Base-by-base conservation (phyloP, 2,888 invertebrate species). In the Synanthedon andrenaeformis region DNA sequence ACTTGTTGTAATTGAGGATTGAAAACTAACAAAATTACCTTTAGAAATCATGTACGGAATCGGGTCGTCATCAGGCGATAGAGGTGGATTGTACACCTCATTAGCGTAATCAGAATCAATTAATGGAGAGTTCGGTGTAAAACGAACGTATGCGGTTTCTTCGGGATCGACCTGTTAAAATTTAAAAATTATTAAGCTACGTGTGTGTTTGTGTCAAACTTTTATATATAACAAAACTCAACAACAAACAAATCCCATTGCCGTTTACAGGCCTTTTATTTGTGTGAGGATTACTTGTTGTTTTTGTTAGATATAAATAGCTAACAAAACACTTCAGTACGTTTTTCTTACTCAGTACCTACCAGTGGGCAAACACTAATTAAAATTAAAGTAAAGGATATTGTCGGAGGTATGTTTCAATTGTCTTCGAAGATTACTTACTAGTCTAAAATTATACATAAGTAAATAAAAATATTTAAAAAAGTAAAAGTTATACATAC, bases 121-220 rank as follows among this genome's bases (percentile, higher is more conserved):
- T 54, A 88, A 79, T 57, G 90, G 91, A 13, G 82, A 78, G 53
- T 90, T 89, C 12, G 96, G 96, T 6, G 91, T 92, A 66, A 94
- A 96, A 60, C 93, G 92, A 35, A 96, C 93, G 63, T 92, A 92
- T 41, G 96, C 95, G 68, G 94, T 86, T 67, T 93, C 91, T 60
- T 91, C 90, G 13, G 92, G 90, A 64, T 92, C 92, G 53, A 90
- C 76, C 79, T 88, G 48, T 17, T 49, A 49, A 49, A 4, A 10
- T 49, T 45, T 49, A 17, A 17, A 49, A 62, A 58, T 62, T 55
- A 23, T 19, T 19, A 19, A 52, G 23, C 23, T 23, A 51, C 28
- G 13, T 0, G 41, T 50, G n/a, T 42, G 19, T 41, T 17, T 23
- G 28, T 41, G 28, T 35, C 23, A 23, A 23, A 5, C 23, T 23